A percentile compares a stretch with the other conserved stretches of the same genome.
These are phyloP conservation scores for Sphaeridia pumilis DNA, from an alignment of 2,888 invertebrate genomes.

Conservation along the genomic window DNA sequence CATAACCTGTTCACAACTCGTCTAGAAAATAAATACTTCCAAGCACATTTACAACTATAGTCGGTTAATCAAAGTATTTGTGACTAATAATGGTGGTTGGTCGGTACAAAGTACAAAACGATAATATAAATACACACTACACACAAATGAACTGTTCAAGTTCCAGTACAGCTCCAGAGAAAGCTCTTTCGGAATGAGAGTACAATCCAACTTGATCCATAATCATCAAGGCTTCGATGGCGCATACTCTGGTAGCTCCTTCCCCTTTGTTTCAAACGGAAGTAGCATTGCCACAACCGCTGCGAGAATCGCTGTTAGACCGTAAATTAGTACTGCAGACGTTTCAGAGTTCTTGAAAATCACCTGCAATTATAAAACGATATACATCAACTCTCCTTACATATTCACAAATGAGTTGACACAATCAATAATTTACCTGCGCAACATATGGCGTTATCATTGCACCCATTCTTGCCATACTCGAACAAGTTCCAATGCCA, in stretches of 20 bases:
- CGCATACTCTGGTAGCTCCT: slow-evolving; percentile 45
- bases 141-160: too few relatives aligned
- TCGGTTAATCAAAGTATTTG: too few relatives aligned
- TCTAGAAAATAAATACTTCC: too few relatives aligned
- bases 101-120: too few relatives aligned
- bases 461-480: slow-evolving; percentile 80
- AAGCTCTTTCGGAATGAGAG: too few relatives aligned
- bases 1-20: too few relatives aligned
- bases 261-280: slow-evolving; percentile 73
- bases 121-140: too few relatives aligned
- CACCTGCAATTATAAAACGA: slow-evolving; percentile 45
- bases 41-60: too few relatives aligned
- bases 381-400: background rate
- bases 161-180: too few relatives aligned
- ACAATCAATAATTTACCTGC: slow-evolving; percentile 50
- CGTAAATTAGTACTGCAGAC: slow-evolving; percentile 56
- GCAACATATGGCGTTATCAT: slow-evolving; percentile 91
- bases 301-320: slow-evolving; percentile 60
- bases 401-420: background rate
- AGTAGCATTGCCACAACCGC: slow-evolving; percentile 63
- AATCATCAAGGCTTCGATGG: too few relatives aligned
- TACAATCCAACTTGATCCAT: too few relatives aligned
- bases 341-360: slow-evolving; percentile 60
- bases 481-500: slow-evolving; percentile 85
- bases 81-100: too few relatives aligned